phyloP scores from a whole-genome alignment of 2,888 invertebrate species.

The Tholera decimalis region DNA sequence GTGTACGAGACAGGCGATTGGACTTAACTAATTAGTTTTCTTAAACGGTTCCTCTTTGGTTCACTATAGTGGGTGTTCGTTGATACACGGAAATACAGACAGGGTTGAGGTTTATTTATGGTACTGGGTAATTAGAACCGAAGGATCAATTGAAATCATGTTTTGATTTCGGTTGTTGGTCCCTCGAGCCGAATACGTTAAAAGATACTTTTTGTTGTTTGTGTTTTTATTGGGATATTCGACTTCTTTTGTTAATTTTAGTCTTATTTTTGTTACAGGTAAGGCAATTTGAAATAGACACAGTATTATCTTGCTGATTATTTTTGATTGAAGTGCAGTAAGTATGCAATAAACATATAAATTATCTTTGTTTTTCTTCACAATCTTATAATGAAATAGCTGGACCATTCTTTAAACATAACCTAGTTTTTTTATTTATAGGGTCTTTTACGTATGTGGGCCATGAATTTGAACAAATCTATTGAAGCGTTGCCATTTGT shows the following conservation, averaged over 20 bases:
- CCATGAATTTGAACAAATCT: too few relatives aligned
- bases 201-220: background rate
- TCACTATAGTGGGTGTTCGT: constrained; percentile 5
- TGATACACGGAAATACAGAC: background rate
- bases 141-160: background rate
- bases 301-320: background rate
- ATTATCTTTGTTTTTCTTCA: background rate
- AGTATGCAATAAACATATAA: background rate
- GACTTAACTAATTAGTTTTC: constrained; percentile 46
- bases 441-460: too few relatives aligned
- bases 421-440: too few relatives aligned
- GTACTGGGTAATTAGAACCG: background rate
- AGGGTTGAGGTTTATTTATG: background rate
- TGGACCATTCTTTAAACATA: background rate
- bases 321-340: background rate
- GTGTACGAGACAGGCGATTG: constrained; percentile 25
- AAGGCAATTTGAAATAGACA: constrained; percentile 19
- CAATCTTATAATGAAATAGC: background rate
- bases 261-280: constrained; percentile 48
- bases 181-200: background rate
- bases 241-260: background rate
- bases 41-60: constrained; percentile 21
- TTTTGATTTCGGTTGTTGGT: background rate
- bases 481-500: too few relatives aligned
- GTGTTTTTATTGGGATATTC: background rate